Base-by-base conservation (phyloP, 1,140 invertebrate genomes). In the Cyclina sinensis region DNA sequence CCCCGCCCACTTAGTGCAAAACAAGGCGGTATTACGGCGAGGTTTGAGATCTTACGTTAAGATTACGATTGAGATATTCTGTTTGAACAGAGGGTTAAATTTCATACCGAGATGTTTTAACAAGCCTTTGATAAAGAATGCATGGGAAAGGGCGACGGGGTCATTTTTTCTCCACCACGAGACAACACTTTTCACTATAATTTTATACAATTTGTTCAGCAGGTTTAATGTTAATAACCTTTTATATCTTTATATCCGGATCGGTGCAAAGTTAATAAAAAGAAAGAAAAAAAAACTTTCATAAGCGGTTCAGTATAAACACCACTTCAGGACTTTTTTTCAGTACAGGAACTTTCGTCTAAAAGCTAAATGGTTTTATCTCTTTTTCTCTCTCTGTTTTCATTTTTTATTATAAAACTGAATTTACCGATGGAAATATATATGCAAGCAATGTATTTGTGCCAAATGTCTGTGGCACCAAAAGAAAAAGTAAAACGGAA, bases 1-100 rank as follows among this genome's bases (percentile, higher is more conserved):
- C 68, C 82, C 82, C 82, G 82, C 82, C 82, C 62, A 73, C 82
- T 48, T 32, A 35, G 62, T 73, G 82, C 82, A 84, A 74, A 54
- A 73, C 65, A 43, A 84, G 82, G 82, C 82, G 82, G 82, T 84
- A 65, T 84, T 70, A 70, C 65, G 65, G 16, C 18, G 12, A 39
- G 32, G 18, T 70, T 16, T 1, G 32, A 70, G 65, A 70, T 70
- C 32, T 39, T 70, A 70, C 9, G 35, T 39, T 18, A 14, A 37
- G 65, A 70, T 70, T 37, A 37, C 32, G 3, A 21, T 70, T 21
- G 16, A 9, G 54, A 43, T 57, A 35, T 37, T 35, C 16, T 37
- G 65, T 70, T 70, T 14, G 65, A 11, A 27, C 24, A 37, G 65
- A 39, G 21, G 65, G 21, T 37, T 70, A n/a, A 62, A 62, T 70